phyloP scores from a whole-genome alignment of 2,797 vertebrate species.

The Calcarius lapponicus region DNA sequence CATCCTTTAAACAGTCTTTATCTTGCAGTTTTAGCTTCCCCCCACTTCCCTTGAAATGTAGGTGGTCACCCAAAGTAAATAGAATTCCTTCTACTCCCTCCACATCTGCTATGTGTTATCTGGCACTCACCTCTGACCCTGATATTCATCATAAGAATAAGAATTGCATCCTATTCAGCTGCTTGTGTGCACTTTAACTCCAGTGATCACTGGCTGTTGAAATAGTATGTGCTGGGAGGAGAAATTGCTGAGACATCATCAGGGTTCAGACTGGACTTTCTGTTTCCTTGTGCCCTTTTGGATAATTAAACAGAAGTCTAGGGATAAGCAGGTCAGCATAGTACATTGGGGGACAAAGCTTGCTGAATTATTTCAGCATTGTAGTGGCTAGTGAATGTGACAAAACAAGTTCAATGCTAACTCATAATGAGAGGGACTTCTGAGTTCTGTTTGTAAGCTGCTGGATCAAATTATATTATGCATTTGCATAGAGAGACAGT shows the following conservation, averaged over 20 bases:
- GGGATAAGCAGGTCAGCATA: conserved; percentile 17
- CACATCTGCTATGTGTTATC: conserved; percentile 60
- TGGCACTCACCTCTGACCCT: conserved; percentile 62
- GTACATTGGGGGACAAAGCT: neutral
- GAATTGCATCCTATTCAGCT: conserved; percentile 51
- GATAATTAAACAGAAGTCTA: conserved; percentile 15
- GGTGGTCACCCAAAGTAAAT: conserved; percentile 60
- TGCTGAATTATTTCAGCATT: neutral
- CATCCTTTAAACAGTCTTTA: neutral
- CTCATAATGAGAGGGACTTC: neutral
- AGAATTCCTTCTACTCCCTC: conserved; percentile 59
- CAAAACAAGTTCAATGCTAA: neutral
- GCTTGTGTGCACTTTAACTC: conserved; percentile 44
- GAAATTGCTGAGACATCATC: conserved; percentile 15
- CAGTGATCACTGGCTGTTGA: conserved; percentile 18
- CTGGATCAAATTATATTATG: neutral
- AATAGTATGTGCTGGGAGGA: conserved; percentile 28
- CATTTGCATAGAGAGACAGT: neutral
- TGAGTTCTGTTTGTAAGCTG: neutral
- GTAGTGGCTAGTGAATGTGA: neutral
- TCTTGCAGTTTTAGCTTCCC: neutral
- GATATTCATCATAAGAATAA: conserved; percentile 65
- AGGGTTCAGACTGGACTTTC: neutral
- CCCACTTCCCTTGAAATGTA: neutral
- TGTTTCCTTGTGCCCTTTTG: neutral